These are phyloP conservation scores for Campylomormyrus numenius DNA, from an alignment of 2,113 vertebrate genomes.

Conservation along the genomic window DNA sequence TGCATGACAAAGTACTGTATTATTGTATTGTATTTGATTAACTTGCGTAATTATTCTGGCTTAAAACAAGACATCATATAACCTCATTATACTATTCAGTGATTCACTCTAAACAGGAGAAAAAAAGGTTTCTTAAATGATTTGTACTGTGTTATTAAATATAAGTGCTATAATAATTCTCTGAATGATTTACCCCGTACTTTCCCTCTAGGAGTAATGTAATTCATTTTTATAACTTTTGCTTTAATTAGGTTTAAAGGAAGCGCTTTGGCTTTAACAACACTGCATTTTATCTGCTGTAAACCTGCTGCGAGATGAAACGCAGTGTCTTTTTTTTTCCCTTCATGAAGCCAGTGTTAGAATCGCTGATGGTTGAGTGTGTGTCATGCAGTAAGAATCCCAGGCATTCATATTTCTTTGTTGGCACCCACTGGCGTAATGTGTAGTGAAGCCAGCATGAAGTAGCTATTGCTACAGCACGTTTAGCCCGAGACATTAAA, in stretches of 20 bases:
- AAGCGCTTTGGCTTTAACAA: not conserved
- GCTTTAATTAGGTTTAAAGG: not conserved
- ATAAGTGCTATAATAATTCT: constrained; percentile 7
- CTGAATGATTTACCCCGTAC: not conserved
- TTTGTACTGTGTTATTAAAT: not conserved
- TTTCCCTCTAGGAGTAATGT: not conserved
- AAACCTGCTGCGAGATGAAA: not conserved
- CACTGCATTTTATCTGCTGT: not conserved
- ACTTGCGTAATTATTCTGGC: not conserved
- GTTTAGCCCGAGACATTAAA: not conserved
- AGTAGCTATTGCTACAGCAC: not conserved
- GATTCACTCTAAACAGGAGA: not conserved
- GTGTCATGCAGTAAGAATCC: not conserved
- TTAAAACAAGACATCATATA: not conserved
- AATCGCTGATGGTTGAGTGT: not conserved
- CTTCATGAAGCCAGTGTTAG: not conserved
- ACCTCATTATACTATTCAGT: not conserved
- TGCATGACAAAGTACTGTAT: not conserved
- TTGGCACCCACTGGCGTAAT: not conserved
- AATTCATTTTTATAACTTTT: not conserved
- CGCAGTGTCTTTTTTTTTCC: not conserved
- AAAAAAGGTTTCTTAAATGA: not conserved
- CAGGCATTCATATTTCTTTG: not conserved
- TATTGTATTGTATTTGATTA: not conserved
- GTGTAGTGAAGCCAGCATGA: not conserved